These are phyloP conservation scores for Steinernema feltiae DNA, from an alignment of 1,140 invertebrate genomes.

Conservation along the genomic window DNA sequence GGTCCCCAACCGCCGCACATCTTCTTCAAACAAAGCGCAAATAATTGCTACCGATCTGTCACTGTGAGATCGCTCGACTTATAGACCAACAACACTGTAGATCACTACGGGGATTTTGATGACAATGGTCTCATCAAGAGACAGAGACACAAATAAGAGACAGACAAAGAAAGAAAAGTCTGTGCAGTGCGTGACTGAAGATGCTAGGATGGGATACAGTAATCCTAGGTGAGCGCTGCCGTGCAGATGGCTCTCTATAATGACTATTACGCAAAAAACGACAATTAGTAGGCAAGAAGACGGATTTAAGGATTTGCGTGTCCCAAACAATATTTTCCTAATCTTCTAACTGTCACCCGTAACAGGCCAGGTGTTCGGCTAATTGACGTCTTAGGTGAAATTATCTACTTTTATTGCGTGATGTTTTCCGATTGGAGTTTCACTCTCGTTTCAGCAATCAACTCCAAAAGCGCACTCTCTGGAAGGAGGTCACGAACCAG, in stretches of 20 bases:
- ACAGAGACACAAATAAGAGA: background rate
- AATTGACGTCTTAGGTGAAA: background rate
- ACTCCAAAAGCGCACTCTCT: too few relatives aligned
- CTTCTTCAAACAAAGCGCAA: background rate
- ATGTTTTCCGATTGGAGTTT: background rate
- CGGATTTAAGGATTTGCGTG: background rate
- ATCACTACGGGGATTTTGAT: background rate
- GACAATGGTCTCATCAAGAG: background rate
- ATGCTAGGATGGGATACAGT: background rate
- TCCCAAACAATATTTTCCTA: background rate
- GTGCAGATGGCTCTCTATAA: background rate
- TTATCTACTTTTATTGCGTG: background rate
- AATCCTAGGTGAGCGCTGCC: too few relatives aligned
- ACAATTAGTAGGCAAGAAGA: background rate
- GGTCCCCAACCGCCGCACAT: background rate
- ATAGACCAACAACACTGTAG: background rate
- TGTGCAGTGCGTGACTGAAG: background rate
- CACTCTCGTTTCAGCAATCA: background rate
- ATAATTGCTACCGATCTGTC: conserved; percentile 11
- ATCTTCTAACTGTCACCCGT: conserved; percentile 3
- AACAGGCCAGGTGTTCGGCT: background rate
- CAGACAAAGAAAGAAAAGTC: background rate
- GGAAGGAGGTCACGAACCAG: too few relatives aligned
- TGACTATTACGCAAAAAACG: background rate
- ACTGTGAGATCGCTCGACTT: background rate